These are phyloP conservation scores for Poecilia wingei DNA, from an alignment of 2,797 vertebrate species.

Conservation along the genomic window DNA sequence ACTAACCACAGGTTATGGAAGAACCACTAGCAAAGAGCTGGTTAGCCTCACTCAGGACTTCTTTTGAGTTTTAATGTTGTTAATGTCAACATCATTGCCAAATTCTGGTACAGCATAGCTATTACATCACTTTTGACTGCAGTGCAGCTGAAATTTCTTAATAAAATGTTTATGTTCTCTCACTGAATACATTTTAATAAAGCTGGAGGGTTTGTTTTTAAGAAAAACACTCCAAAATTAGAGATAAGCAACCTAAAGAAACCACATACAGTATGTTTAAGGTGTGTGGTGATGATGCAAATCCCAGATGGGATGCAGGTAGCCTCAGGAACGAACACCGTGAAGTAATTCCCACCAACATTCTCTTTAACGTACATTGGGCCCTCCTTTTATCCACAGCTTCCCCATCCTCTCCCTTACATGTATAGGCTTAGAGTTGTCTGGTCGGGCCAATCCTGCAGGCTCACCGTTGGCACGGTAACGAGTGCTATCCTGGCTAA, in stretches of 20 bases:
- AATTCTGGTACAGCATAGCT: background rate
- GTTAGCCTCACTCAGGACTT: background rate
- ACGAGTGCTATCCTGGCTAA: conserved; percentile 78
- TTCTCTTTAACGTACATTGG: conserved; percentile 53
- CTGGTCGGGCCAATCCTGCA: conserved; percentile 65
- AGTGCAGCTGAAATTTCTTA: background rate
- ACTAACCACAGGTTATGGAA: too few relatives aligned
- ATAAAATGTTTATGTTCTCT: background rate
- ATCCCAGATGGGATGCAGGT: conserved; percentile 32
- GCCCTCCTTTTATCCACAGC: conserved; percentile 26
- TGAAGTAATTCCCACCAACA: conserved; percentile 56
- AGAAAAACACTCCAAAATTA: background rate
- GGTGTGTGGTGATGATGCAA: conserved; percentile 3
- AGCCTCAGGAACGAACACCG: conserved; percentile 45
- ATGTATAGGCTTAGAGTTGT: conserved; percentile 69
- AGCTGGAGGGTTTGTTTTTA: background rate
- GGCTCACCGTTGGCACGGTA: conserved; percentile 76
- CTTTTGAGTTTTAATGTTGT: background rate
- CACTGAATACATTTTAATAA: background rate
- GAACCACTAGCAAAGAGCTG: too few relatives aligned
- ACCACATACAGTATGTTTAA: background rate
- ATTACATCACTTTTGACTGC: background rate
- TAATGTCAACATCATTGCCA: background rate
- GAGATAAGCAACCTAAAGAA: background rate
- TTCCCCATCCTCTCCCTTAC: conserved; percentile 40